These are phyloP conservation scores for Macrosiphum euphorbiae DNA, from an alignment of 2,888 invertebrate species.

Conservation along the genomic window DNA sequence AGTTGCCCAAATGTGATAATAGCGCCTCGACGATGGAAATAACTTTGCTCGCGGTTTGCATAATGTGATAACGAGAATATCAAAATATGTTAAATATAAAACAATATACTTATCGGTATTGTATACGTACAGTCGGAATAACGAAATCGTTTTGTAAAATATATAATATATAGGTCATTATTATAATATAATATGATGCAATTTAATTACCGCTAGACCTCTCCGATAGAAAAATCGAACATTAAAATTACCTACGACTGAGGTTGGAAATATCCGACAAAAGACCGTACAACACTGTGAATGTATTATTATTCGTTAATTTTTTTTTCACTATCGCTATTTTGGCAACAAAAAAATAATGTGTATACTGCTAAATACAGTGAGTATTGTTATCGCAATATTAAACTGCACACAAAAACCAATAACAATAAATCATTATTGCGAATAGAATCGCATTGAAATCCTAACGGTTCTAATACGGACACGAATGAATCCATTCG, in stretches of 20 bases:
- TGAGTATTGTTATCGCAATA: not conserved
- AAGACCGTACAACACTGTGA: not conserved
- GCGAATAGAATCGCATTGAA: not conserved
- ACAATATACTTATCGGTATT: not conserved
- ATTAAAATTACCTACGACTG: not conserved
- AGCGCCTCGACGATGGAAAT: not conserved
- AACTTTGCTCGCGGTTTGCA: not conserved
- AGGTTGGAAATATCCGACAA: not conserved
- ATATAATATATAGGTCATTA: not conserved
- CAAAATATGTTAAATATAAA: not conserved
- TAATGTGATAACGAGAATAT: not conserved
- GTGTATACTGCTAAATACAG: not conserved
- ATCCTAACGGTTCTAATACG: conserved; percentile 11
- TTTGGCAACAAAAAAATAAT: conserved; percentile 4
- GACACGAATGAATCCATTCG: not conserved
- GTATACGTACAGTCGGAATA: not conserved
- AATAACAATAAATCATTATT: not conserved
- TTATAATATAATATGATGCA: not conserved
- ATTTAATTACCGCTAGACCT: not conserved
- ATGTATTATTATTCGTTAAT: not conserved
- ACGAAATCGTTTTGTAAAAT: not conserved
- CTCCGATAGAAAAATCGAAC: not conserved
- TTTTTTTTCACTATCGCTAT: not conserved
- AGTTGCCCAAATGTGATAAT: not conserved
- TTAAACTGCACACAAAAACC: not conserved